phyloP scores from a whole-genome alignment of 2,888 invertebrate species.

The Linyphia triangularis region DNA sequence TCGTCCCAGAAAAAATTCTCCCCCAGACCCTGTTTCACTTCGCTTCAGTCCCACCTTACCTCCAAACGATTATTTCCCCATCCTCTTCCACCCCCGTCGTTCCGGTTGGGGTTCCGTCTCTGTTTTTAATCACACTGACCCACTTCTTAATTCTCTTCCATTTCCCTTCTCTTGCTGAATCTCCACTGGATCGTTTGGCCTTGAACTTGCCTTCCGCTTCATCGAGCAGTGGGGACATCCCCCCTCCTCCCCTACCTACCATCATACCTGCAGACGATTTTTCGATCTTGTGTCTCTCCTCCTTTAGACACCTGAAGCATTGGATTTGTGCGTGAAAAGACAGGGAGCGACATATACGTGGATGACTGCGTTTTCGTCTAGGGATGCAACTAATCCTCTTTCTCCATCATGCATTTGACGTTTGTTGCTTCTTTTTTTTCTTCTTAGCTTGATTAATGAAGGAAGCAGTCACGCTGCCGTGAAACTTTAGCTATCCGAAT shows the following conservation, averaged over 20 bases:
- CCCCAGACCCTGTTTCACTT: constrained; percentile 6
- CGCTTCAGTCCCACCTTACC: background rate
- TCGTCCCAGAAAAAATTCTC: background rate
- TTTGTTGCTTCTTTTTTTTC: background rate
- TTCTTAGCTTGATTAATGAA: no score
- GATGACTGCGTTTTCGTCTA: background rate
- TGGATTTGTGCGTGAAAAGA: background rate
- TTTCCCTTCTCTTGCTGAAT: background rate
- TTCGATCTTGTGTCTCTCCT: background rate
- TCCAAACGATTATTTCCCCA: constrained; percentile 22
- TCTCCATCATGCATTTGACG: background rate
- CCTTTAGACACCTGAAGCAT: background rate
- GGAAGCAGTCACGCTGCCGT: no score
- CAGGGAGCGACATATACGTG: background rate
- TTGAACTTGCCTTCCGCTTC: constrained; percentile 33
- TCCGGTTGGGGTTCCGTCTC: constrained; percentile 56
- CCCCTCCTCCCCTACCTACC: background rate
- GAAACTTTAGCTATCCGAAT: no score
- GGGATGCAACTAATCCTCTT: background rate
- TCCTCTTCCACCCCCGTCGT: background rate
- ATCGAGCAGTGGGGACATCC: background rate
- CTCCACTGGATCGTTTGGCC: constrained; percentile 27
- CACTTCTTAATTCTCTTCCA: background rate
- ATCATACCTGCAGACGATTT: background rate
- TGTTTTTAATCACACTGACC: constrained; percentile 47